Base-by-base conservation (phyloP, 1,140 invertebrate genomes). In the Thalassaphorura encarpata region DNA sequence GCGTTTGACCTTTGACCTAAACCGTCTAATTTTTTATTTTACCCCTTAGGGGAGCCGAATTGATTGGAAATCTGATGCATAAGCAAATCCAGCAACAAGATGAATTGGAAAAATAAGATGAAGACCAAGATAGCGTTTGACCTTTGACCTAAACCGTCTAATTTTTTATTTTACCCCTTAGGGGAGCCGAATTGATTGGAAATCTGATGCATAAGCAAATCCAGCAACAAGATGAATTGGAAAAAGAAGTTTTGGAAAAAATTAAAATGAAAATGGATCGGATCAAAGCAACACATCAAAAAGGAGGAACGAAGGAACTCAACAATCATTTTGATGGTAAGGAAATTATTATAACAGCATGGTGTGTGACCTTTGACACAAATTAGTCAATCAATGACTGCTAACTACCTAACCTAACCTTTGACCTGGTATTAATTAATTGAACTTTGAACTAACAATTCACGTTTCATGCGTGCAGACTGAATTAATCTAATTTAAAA, bases 191-290 rank as follows among this genome's bases (percentile, higher is more conserved):
- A 69, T 71, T 98, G 13, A 89, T 98, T 47, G 89, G 96, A 69
- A 83, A 91, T 67, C 72, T 96, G 29, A 80, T 90, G 60, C 79
- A 85, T 61, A 88, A 92, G 67, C 83, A 91, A 70, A 91, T 97
- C 66, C 72, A 78, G 40, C 80, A 88, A 64, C 89, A 95, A 68
- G 84, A 90, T 49, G 83, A 87, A 56, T 78, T 85, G 33, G 94
- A 98, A 68, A 79, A 81, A 50, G 80, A 83, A 56, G 84, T 96
- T 45, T 76, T 99, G 53, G 82, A 89, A 64, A 95, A 95, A 67
- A 89, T 99, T 28, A 96, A 96, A 70, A 80, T 83, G 41, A 97
- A 97, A 71, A 97, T 98, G 92, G 90, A 95, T 63, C 79, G 85
- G 50, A 96, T 99, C 62, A 91, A 93, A 67, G 87, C 87, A 0